phyloP scores from a whole-genome alignment of 2,797 vertebrate species.

The Anguilla marmorata region DNA sequence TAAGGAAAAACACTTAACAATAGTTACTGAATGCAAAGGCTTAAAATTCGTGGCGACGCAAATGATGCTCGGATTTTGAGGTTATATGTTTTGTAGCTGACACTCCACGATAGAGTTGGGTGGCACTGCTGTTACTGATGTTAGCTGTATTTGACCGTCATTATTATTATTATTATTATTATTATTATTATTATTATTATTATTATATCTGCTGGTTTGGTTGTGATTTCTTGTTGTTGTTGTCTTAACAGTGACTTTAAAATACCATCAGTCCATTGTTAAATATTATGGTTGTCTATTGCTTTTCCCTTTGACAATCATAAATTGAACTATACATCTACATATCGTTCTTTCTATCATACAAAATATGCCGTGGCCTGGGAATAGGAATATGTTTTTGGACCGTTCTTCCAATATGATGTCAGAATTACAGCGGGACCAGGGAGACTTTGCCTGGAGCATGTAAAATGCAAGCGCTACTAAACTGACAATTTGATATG shows the following conservation, averaged over 20 bases:
- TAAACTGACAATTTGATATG: not conserved
- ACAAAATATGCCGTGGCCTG: not conserved
- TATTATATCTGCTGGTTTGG: not conserved
- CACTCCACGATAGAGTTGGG: not conserved
- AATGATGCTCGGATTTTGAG: not conserved
- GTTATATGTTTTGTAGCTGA: not conserved
- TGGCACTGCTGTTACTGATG: not conserved
- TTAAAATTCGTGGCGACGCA: not conserved
- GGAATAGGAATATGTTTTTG: constrained; percentile 9
- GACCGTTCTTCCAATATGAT: not conserved
- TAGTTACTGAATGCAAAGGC: not conserved
- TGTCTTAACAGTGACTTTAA: not conserved
- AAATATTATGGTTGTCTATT: not conserved
- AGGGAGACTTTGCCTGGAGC: constrained; percentile 6
- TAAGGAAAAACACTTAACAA: not conserved
- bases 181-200: not conserved
- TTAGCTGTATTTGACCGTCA: not conserved
- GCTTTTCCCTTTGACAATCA: not conserved
- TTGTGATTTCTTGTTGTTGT: not conserved
- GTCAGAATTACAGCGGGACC: not conserved
- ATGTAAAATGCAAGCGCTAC: constrained; percentile 5
- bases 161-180: constrained; percentile 9
- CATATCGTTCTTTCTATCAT: not conserved
- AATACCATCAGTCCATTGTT: not conserved
- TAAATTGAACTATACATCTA: not conserved